Evolutionary conservation across 2,888 invertebrate genomes (phyloP), one percentile per base, ranked within the genome.

Genomic region (Augochlorella aurata): DNA sequence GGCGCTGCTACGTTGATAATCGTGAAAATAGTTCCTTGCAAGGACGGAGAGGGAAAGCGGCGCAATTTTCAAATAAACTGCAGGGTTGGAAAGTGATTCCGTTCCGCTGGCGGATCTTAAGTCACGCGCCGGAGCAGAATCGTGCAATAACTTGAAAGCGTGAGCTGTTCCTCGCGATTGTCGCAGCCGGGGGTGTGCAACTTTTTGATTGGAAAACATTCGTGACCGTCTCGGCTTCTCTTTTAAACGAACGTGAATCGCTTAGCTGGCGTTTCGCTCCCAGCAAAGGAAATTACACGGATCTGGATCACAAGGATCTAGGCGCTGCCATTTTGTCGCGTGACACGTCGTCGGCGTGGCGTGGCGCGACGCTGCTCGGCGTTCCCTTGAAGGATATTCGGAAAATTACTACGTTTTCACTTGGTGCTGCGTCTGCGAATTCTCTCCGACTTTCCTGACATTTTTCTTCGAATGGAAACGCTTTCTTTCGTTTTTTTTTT

Each of bases 161-260:
- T 58, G 54, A 24, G 16, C 54, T 58, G 47, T 18, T 58, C 5
- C 50, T 49, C 50, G 21, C 29, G 61, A 67, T 65, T 65, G 38
- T 65, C 65, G 44, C 65, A 65, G 65, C 9, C 3, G 10, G 7
- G 14, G 68, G 29, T 49, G 54, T 49, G 49, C 49, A 76, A 49
- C 24, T 67, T 47, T 21, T 58, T 58, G 38, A 67, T 67, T 4
- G 21, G 38, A 24, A 24, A 69, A 69, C 65, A 69, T 69, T 77
- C 65, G 50, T 47, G 63, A 18, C 50, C 77, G 45, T 18, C 45
- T 16, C 16, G 21, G 16, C 63, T 29, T 47, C 24, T 24, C 14
- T 9, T 29, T 69, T 67, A 45, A 52, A 38, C 38, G 52, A 67
- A 79, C 18, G 79, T 18, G 58, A 79, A 79, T 71, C 79, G 71